phyloP scores from a whole-genome alignment of 2,797 vertebrate genomes.

The Lutjanus argentimaculatus region DNA sequence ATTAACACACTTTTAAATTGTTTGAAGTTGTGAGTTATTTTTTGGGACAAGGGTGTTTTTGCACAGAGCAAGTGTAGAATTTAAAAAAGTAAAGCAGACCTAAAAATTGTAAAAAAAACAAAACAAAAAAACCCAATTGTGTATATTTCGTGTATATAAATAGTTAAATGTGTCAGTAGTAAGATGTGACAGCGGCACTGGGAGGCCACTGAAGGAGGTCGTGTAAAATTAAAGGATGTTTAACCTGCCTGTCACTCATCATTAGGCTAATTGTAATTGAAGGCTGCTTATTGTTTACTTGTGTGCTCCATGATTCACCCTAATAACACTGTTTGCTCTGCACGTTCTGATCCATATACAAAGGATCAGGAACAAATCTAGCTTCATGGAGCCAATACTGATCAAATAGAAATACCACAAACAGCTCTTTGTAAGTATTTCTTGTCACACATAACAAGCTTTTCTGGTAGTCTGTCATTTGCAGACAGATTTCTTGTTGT shows the following conservation, averaged over 20 bases:
- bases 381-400: neutral
- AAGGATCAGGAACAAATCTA: neutral
- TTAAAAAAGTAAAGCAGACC: no score
- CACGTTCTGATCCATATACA: conserved; percentile 9
- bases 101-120: no score
- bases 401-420: conserved; percentile 17
- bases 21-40: no score
- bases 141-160: no score
- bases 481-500: neutral
- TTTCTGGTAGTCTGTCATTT: neutral
- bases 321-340: neutral
- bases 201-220: conserved; percentile 17
- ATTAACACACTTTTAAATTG: no score
- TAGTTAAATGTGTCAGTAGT: no score
- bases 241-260: conserved; percentile 22
- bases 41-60: no score
- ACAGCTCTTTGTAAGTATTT: neutral
- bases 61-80: no score
- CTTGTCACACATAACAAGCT: neutral
- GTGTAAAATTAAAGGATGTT: conserved; percentile 37
- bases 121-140: no score
- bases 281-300: conserved; percentile 24
- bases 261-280: conserved; percentile 23
- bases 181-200: neutral
- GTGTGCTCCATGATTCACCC: neutral